Evolutionary conservation across 2,888 invertebrate genomes (phyloP).

Genomic region (Cancer borealis): DNA sequence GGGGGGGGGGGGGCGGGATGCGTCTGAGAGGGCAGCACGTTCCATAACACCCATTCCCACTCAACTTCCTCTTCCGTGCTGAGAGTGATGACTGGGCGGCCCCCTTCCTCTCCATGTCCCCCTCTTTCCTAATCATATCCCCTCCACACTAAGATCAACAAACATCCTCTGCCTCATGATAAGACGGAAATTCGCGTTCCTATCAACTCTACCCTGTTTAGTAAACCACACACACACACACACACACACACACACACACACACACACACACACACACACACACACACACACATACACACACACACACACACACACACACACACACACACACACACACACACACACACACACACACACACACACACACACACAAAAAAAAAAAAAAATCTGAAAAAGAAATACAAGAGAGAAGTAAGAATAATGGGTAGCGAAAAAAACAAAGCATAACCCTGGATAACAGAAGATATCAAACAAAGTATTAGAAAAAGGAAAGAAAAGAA

Average conservation of each 20-base stretch:
- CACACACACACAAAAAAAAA: too few relatives aligned
- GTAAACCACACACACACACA: neutral
- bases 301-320: too few relatives aligned
- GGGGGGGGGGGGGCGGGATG: neutral
- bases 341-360: too few relatives aligned
- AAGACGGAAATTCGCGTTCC: neutral
- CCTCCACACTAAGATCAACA: neutral
- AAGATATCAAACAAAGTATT: too few relatives aligned
- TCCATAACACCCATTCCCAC: neutral
- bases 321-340: too few relatives aligned
- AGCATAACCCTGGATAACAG: too few relatives aligned
- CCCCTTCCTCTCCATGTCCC: neutral
- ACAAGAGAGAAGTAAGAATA: too few relatives aligned
- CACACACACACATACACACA: neutral
- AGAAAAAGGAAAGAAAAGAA: too few relatives aligned
- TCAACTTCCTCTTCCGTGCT: constrained; percentile 32
- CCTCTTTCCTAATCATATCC: neutral
- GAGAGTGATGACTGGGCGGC: constrained; percentile 17
- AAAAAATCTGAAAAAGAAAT: too few relatives aligned
- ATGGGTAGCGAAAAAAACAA: too few relatives aligned
- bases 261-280: constrained; percentile 20
- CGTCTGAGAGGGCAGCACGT: neutral
- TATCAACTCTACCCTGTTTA: neutral
- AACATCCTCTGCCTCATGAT: neutral
- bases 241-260: constrained; percentile 20